Conservation (phyloP, 2,888 invertebrate species). For the Congeria kusceri region DNA sequence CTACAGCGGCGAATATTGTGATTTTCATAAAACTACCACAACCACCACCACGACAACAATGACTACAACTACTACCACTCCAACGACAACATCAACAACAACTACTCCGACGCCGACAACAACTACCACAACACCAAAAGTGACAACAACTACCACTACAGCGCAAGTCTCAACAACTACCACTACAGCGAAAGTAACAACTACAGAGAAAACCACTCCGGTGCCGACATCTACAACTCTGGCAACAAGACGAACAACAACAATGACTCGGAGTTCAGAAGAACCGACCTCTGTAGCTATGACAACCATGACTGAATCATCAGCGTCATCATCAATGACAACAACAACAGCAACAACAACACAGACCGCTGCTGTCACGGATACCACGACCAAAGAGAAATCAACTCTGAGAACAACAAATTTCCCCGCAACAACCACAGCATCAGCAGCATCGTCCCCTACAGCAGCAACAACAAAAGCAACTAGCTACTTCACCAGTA, state of each 20-base stretch:
- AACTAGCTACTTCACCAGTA: not conserved
- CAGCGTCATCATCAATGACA: conserved; percentile 6
- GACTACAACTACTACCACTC: conserved; percentile 18
- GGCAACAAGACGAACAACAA: not conserved
- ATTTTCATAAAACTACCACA: conserved; percentile 22
- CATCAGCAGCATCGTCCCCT: conserved; percentile 5
- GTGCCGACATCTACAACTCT: not conserved
- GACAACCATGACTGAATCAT: not conserved
- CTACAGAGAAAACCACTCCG: conserved; percentile 5
- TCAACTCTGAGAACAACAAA: not conserved
- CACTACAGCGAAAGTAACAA: conserved; percentile 9
- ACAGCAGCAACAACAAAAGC: not conserved
- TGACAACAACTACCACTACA: not conserved
- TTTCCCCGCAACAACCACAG: not conserved
- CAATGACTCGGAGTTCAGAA: not conserved
- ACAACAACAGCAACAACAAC: not conserved
- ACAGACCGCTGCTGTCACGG: not conserved
- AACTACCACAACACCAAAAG: conserved; percentile 1
- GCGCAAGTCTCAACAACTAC: conserved; percentile 8
- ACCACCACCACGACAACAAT: conserved; percentile 36
- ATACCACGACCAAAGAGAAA: not conserved
- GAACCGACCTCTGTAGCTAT: not conserved
- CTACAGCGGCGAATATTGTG: conserved; percentile 44
- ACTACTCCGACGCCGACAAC: not conserved
- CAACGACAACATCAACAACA: conserved; percentile 5